Evolutionary conservation across 2,113 vertebrate genomes (phyloP), one percentile per base, ranked within the genome.

Genomic region (Microcebus lehilahytsara): DNA sequence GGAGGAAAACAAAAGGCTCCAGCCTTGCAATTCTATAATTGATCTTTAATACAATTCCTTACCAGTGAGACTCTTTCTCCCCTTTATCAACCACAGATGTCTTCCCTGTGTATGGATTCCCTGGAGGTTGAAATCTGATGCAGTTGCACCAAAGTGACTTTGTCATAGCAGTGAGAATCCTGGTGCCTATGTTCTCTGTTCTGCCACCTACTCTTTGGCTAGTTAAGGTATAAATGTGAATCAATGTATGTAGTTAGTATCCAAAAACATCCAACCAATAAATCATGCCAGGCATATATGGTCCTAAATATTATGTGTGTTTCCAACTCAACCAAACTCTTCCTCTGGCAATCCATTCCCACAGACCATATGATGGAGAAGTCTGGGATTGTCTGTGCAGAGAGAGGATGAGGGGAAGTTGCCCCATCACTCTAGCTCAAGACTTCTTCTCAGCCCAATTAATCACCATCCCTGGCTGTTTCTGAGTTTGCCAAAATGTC

Each of bases 341-440:
- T 77, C n/a, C 30, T 85, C 51, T 78, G 22, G 27, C 32, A 37
- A 32, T 69, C 23, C 27, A 22, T 34, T 85, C 19, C 72, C 11
- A 16, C 0, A 22, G 30, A 19, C 42, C 14, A 62, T 0, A 1
- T 2, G 16, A 8, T 6, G 66, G 49, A 79, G 10, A 83, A 8
- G 49, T 27, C 30, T 40, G 27, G 40, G 64, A 11, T 16, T 30
- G 14, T 13, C 8, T 40, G 3, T 71, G 10, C 12, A n/a, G 20
- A 9, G 11, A 58, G 13, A 40, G 13, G 0, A 14, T 6, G 30
- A 84, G 22, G 6, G 25, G 14, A 53, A 37, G 17, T 9, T 66
- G n/a, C 3, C 11, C 9, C 7, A 27, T 49, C 23, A 5, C 53
- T 37, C 8, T n/a, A 51, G 25, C 9, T 20, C 11, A 20, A 49